Base-by-base conservation (phyloP, 53 echinoderm and acorn worm genomes). In the Paracentrotus lividus region DNA sequence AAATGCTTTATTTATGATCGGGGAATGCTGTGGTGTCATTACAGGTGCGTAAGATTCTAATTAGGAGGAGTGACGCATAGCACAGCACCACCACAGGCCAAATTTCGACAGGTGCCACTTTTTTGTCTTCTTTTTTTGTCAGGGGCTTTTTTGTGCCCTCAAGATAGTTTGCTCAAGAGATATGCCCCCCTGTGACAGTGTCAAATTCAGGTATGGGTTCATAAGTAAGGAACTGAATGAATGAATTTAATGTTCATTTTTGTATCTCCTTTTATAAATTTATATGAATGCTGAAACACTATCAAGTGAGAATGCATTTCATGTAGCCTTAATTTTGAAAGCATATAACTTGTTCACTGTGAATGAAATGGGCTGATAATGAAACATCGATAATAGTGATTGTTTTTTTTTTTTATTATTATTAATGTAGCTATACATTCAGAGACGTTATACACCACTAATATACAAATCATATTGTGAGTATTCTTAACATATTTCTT, bases 21-120 rank as follows among this genome's bases (percentile, higher is more conserved):
- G 40, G 72, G 40, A 40, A 72, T 72, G 20, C 21, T 18, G 72
- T 40, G 72, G 72, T 72, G 40, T 72, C 38, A 21, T 38, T 72
- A 72, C 72, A 72, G 72, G 72, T 72, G 72, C 18, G 34, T 72
- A 69, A 64, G 64, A 64, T 64, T 64, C 64, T 64, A 72, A 72
- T 72, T 72, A 72, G 21, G 72, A 72, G 38, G 72, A 40, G 36
- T 72, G 72, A 72, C 72, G 72, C 72, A 72, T 72, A 72, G 36
- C 36, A 72, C 16, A 40, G 40, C 72, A 72, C 72, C 72, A 72
- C 72, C 72, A 72, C 72, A 36, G 72, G 72, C 72, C 40, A 40
- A 72, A 72, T 72, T 72, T 72, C 4, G 72, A 72, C 72, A 72
- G 72, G 72, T 72, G 72, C 72, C 72, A 32, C 40, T 20, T 72